Evolutionary conservation across 2,888 invertebrate genomes (phyloP).

Genomic region (Lepidocyrtinus sp.): DNA sequence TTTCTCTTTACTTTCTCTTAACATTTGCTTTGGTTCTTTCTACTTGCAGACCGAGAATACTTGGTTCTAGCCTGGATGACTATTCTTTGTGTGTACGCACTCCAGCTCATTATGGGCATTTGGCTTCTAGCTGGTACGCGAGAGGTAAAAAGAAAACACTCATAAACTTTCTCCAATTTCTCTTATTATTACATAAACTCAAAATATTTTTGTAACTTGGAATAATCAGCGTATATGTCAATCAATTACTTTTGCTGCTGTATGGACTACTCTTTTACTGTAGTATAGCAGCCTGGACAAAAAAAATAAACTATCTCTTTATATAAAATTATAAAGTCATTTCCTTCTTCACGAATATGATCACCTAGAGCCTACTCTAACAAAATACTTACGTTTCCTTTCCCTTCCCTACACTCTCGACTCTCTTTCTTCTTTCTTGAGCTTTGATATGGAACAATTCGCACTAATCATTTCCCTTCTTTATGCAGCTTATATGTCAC

Average conservation of each 20-base stretch:
- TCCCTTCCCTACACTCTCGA: too few relatives aligned
- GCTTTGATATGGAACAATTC: not conserved
- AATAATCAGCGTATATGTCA: conserved; percentile 6
- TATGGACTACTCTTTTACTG: not conserved
- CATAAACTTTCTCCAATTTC: not conserved
- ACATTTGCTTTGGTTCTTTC: conserved; percentile 13
- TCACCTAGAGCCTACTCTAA: too few relatives aligned
- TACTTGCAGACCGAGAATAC: conserved; percentile 59
- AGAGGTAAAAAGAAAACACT: conserved; percentile 55
- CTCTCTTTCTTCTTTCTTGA: too few relatives aligned
- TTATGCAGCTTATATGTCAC: conserved; percentile 41
- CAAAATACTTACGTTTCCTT: too few relatives aligned
- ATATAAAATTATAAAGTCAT: too few relatives aligned
- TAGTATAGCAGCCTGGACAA: conserved; percentile 2
- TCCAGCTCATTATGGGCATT: conserved; percentile 65
- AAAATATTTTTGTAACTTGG: not conserved
- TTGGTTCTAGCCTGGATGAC: conserved; percentile 65
- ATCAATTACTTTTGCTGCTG: not conserved
- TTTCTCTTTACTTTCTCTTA: too few relatives aligned
- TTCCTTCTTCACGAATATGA: too few relatives aligned
- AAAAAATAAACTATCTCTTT: too few relatives aligned
- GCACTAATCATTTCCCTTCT: not conserved
- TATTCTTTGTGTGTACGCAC: conserved; percentile 63
- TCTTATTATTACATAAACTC: not conserved
- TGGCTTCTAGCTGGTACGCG: conserved; percentile 66